Base-by-base conservation (phyloP, 2,113 vertebrate species). In the Actinemys pallida region DNA sequence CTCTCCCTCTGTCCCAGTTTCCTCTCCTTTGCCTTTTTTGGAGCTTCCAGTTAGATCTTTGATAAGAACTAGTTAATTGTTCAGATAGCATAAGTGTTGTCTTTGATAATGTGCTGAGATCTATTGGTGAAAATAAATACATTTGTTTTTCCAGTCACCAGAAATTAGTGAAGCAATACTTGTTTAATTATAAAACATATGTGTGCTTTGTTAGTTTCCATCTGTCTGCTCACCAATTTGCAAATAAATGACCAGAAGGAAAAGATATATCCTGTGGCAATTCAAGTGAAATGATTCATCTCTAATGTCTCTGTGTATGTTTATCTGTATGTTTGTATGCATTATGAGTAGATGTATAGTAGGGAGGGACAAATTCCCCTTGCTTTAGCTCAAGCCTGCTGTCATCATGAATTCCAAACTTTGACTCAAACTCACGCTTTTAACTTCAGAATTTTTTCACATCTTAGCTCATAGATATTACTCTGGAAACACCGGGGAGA, bases 221-320 rank as follows among this genome's bases (percentile, higher is more conserved):
- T 97, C 96, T 93, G 83, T 96, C 78, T 96, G 91, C 83, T 93
- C 5, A 17, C 65, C 96, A 94, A 94, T 97, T 97, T 96, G 93
- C 92, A 97, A 94, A 96, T 97, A 98, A 97, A 97, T 97, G 94
- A 98, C 94, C 91, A 97, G 84, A 98, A 97, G 95, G 96, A 96
- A 96, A 92, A 96, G 81, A 97, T 93, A 87, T 0, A 22, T 94
- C 97, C 96, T 97, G 53, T 94, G 92, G 88, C 88, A 96, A 89
- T 90, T 86, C 62, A 84, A 47, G 35, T 54, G 87, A 96, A 96
- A 96, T 92, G 90, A 95, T 94, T 94, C 92, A 97, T 97, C 91
- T 93, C 96, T 93, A 88, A 94, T 96, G 90, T 94, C 91, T 72
- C 47, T 92, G 45, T 92, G 88, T 87, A 86, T 90, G 78, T 85